Base-by-base conservation (phyloP, 1,140 invertebrate genomes). In the Heterodera schachtii region DNA sequence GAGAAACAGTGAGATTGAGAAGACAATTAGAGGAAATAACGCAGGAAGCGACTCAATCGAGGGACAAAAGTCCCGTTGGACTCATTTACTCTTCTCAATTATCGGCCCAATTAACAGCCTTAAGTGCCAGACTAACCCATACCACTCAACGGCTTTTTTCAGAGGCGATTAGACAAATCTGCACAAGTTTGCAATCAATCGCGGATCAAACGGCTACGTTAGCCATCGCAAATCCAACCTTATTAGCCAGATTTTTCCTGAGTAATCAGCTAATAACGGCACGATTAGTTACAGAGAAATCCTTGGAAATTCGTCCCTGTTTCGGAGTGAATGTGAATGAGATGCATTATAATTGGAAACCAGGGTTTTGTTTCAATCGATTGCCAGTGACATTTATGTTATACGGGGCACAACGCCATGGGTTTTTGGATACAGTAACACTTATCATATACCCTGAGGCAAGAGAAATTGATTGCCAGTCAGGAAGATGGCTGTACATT, bases 331-430 rank as follows among this genome's bases (percentile, higher is more conserved):
- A 52, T 57, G 74, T 43, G 11, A 19, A 52, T 19, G 74, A 75
- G 5, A 52, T 75, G 31, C 74, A 75, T 31, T 75, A 44, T n/a
- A 75, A 75, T 64, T 75, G 74, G 74, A 75, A n/a, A 75, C 4
- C 64, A 21, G 47, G 47, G 3, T 75, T 46, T 19, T 75, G 74
- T 66, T 75, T 75, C 60, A 64, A 75, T 66, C 8, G 74, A 3
- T 21, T 75, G 1, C 74, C 74, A n/a, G 74, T 75, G 5, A 57
- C 74, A 1, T 75, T 75, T 5, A 9, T 44, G 31, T 16, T 75
- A 5, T 64, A 75, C 21, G 74, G 43, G 2, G 19, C 19, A 2
- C 41, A 9, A 46, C 13, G 60, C 4, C 74, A 75, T 11, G 74
- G 74, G 21, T 75, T 75, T 19, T 4, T 70, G 6, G 67, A 70